A percentile compares a stretch with the other conserved stretches of the same genome.
These are phyloP conservation scores for Belgica antarctica DNA, from an alignment of 2,888 invertebrate species.

Conservation along the genomic window DNA sequence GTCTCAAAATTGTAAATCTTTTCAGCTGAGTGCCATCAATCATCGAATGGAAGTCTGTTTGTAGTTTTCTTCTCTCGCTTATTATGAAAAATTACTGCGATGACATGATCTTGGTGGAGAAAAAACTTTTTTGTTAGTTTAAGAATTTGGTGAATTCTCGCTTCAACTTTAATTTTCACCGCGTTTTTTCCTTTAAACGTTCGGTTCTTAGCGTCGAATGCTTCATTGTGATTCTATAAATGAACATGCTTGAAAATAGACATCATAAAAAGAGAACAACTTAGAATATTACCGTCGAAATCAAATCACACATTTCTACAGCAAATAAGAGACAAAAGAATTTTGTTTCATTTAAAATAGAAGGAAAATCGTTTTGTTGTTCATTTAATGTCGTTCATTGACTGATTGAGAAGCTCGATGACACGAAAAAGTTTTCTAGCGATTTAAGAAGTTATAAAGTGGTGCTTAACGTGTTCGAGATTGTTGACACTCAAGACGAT, in stretches of 20 bases:
- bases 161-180: neutral
- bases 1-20: constrained; percentile 21
- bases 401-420: constrained; percentile 32
- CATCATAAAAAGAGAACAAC: constrained; percentile 10
- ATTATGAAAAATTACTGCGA: neutral
- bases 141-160: too few relatives aligned
- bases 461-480: too few relatives aligned
- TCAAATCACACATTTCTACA: constrained; percentile 9
- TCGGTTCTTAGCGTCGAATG: neutral
- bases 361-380: neutral
- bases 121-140: too few relatives aligned
- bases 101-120: constrained; percentile 3
- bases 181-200: neutral
- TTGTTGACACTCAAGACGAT: neutral
- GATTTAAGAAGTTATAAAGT: constrained; percentile 2
- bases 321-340: constrained; percentile 31
- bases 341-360: constrained; percentile 40
- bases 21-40: constrained; percentile 41
- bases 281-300: constrained; percentile 10
- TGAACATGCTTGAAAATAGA: constrained; percentile 1
- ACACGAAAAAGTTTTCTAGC: constrained; percentile 12
- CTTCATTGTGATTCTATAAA: neutral
- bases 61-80: neutral
- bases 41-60: constrained; percentile 21
- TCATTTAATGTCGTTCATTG: constrained; percentile 37